Conservation (phyloP, 1,140 invertebrate genomes). For the Leptinotarsa lineolata region DNA sequence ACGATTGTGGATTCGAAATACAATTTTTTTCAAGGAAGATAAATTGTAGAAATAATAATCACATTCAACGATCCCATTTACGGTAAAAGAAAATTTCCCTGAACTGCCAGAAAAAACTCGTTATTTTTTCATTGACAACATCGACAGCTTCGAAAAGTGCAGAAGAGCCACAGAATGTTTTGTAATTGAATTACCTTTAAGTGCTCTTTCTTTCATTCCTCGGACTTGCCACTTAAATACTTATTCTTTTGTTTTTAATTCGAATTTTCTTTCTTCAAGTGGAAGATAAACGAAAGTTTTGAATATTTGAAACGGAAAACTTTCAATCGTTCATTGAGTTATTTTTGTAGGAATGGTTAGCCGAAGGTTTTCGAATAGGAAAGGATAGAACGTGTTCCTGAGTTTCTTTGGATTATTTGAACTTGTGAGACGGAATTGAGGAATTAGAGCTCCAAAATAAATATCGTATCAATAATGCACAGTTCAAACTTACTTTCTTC, state of each 20-base stretch:
- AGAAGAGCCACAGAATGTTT: conserved; percentile 31
- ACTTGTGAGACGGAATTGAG: no score
- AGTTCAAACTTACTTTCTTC: no score
- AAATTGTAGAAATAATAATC: no score
- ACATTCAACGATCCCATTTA: no score
- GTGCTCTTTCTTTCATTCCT: conserved; percentile 31
- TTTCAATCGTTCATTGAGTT: conserved; percentile 20
- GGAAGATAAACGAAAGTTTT: conserved; percentile 26
- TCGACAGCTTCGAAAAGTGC: conserved; percentile 24
- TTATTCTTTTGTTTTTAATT: conserved; percentile 33
- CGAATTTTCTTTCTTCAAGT: conserved; percentile 27
- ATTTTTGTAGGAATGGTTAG: conserved; percentile 9
- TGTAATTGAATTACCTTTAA: conserved; percentile 33
- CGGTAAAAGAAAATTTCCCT: no score
- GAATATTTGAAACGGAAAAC: conserved; percentile 25
- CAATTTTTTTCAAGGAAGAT: no score
- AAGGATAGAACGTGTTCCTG: background rate
- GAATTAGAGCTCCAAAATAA: no score
- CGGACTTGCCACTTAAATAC: conserved; percentile 30
- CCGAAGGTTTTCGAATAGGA: background rate
- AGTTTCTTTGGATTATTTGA: no score
- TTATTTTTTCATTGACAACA: conserved; percentile 15
- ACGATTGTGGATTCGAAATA: no score
- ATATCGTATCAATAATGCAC: no score
- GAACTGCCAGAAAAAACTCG: background rate